These are phyloP conservation scores for Myripristis jacobus DNA, from an alignment of 2,797 vertebrate genomes.

Conservation along the genomic window DNA sequence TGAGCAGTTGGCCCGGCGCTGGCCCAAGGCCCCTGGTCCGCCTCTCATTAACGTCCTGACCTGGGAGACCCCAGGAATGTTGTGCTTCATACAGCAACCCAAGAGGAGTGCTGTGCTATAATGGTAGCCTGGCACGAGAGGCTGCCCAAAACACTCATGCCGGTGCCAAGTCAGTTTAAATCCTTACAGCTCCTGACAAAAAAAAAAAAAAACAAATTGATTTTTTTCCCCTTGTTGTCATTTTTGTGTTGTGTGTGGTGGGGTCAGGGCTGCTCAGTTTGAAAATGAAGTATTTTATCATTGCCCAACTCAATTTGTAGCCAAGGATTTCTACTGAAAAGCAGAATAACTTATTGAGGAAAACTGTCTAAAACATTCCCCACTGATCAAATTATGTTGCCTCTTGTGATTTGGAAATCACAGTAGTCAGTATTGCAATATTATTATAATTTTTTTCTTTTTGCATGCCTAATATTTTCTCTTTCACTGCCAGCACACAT, in stretches of 20 bases:
- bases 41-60: slow-evolving; percentile 73
- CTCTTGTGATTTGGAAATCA: slow-evolving; percentile 37
- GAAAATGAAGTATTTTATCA: slow-evolving; percentile 3
- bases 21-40: slow-evolving; percentile 61
- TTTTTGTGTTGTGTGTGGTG: neutral
- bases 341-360: slow-evolving; percentile 1
- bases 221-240: neutral
- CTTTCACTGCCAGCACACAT: slow-evolving; percentile 12
- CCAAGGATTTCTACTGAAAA: neutral
- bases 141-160: slow-evolving; percentile 15
- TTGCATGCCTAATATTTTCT: slow-evolving; percentile 34
- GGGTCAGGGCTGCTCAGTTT: neutral
- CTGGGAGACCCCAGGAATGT: slow-evolving; percentile 67
- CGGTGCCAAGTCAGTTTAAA: slow-evolving; percentile 3
- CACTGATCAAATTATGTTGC: neutral
- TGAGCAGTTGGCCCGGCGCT: slow-evolving; percentile 54
- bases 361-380: neutral
- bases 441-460: slow-evolving; percentile 23
- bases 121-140: slow-evolving; percentile 70
- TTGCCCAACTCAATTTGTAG: neutral
- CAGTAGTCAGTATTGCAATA: slow-evolving; percentile 25
- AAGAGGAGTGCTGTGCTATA: slow-evolving; percentile 52
- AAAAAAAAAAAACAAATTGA: neutral
- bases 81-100: slow-evolving; percentile 36
- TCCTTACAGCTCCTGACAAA: neutral